Evolutionary conservation across 2,113 vertebrate genomes (phyloP), one percentile per base, ranked within the genome.

Genomic region (Hypomesus transpacificus): DNA sequence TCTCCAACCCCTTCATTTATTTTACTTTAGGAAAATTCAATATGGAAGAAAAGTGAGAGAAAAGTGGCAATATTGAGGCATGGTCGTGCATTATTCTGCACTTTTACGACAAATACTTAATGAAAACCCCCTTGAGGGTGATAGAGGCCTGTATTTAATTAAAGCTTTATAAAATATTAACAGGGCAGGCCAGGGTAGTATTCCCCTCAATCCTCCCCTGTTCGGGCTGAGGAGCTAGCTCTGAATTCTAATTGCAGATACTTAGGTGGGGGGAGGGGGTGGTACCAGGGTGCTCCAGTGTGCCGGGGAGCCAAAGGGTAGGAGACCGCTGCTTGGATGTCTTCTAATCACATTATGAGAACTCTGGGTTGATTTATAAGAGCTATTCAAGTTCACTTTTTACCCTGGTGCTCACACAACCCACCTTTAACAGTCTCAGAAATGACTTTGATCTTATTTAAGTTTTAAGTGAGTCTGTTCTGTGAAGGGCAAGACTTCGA

Each of bases 121-220:
- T 91, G 87, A 91, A 91, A 90, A 87, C 78, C 85, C 88, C 90
- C 80, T 81, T 67, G 75, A 90, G 89, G 87, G 84, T 85, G 86
- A 90, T 91, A 86, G 86, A 89, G 83, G 72, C 82, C 86, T 82
- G 84, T 90, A 89, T 92, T 93, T 92, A 92, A 91, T 92, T 92
- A 91, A 89, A 83, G 76, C 80, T 88, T 92, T 87, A 91, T 92
- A 83, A 91, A 91, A 89, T 89, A 92, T 92, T 90, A 90, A 92
- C 73, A 78, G 71, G 70, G 70, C 75, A 83, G 81, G 79, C 84
- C 75, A 68, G 56, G 39, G 72, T 17, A 51, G 70, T 68, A 74
- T 74, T 70, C 60, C 59, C 22, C 24, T 60, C 58, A 60, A 60
- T 26, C 21, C 75, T 74, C 70, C 81, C 82, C 82, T 90, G 77